These are phyloP conservation scores for Anableps anableps DNA, from an alignment of 2,797 vertebrate genomes.

Conservation along the genomic window DNA sequence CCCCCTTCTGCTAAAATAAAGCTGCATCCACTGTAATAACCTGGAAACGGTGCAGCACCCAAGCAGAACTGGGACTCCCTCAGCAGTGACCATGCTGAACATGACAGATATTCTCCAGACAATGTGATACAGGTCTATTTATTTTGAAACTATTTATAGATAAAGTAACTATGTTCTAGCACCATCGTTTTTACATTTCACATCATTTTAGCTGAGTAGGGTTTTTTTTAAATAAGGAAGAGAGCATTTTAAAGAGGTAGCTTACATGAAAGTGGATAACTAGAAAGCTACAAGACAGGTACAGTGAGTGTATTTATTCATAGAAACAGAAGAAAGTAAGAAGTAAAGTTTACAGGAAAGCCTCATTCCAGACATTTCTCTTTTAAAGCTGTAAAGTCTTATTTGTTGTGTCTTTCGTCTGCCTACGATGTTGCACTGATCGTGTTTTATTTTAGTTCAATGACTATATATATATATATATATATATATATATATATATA, in stretches of 20 bases:
- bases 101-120: slow-evolving; percentile 64
- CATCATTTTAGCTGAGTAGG: slow-evolving; percentile 57
- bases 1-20: slow-evolving; percentile 15
- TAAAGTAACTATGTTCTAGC: slow-evolving; percentile 64
- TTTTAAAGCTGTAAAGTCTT: slow-evolving; percentile 66
- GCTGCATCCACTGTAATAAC: slow-evolving; percentile 23
- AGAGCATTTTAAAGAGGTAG: slow-evolving; percentile 16
- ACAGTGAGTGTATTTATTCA: slow-evolving; percentile 72
- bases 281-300: slow-evolving; percentile 31
- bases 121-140: slow-evolving; percentile 84
- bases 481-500: neutral
- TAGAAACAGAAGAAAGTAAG: slow-evolving; percentile 22
- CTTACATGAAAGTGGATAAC: slow-evolving; percentile 41
- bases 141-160: slow-evolving; percentile 85
- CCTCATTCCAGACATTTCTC: slow-evolving; percentile 61
- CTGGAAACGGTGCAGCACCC: slow-evolving; percentile 23
- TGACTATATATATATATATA: neutral
- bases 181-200: slow-evolving; percentile 62
- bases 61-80: slow-evolving; percentile 24
- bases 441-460: slow-evolving; percentile 26
- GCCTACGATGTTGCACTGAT: slow-evolving; percentile 89
- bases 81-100: slow-evolving; percentile 15
- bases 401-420: slow-evolving; percentile 63
- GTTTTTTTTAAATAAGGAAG: slow-evolving; percentile 52
- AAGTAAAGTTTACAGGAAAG: slow-evolving; percentile 55